These are phyloP conservation scores for Drosophila aff. DNA, from an alignment of 1,140 invertebrate genomes.

Conservation along the genomic window DNA sequence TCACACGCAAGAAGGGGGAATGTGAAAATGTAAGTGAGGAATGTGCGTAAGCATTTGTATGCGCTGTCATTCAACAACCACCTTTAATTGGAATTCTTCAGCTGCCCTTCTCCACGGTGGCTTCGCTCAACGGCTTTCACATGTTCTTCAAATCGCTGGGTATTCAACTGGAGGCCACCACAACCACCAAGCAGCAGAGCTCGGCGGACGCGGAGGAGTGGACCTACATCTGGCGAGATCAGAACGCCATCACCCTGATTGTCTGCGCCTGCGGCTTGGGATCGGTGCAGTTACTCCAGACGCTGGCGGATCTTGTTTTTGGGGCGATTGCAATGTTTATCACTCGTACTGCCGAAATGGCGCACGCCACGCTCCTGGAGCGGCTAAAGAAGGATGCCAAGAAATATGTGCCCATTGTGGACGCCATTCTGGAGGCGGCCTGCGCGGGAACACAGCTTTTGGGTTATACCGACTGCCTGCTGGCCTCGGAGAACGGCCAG, in stretches of 20 bases:
- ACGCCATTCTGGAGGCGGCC: conserved; percentile 89
- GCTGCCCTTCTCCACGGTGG: conserved; percentile 92
- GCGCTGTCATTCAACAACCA: too few relatives aligned
- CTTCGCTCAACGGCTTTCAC: conserved; percentile 93
- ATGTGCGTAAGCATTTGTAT: not conserved
- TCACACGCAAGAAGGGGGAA: conserved; percentile 88
- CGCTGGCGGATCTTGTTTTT: conserved; percentile 89
- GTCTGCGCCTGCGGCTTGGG: conserved; percentile 87
- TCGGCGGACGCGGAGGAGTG: conserved; percentile 86
- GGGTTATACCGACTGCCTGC: conserved; percentile 87
- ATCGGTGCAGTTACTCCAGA: conserved; percentile 86
- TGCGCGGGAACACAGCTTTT: conserved; percentile 88
- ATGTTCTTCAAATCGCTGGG: conserved; percentile 92
- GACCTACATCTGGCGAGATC: conserved; percentile 91
- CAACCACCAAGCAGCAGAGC: conserved; percentile 79
- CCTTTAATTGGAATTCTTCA: conserved; percentile 63
- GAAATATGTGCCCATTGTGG: conserved; percentile 87
- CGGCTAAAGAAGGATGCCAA: conserved; percentile 78
- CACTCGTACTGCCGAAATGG: conserved; percentile 89
- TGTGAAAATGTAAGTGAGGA: conserved; percentile 86
- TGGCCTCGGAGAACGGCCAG: conserved; percentile 88
- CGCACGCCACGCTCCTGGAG: conserved; percentile 72
- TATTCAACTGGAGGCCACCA: conserved; percentile 88
- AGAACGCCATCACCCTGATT: conserved; percentile 86
- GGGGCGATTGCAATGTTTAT: conserved; percentile 89